Evolutionary conservation across 2,888 invertebrate genomes (phyloP).

Genomic region (Orthosia gothica): DNA sequence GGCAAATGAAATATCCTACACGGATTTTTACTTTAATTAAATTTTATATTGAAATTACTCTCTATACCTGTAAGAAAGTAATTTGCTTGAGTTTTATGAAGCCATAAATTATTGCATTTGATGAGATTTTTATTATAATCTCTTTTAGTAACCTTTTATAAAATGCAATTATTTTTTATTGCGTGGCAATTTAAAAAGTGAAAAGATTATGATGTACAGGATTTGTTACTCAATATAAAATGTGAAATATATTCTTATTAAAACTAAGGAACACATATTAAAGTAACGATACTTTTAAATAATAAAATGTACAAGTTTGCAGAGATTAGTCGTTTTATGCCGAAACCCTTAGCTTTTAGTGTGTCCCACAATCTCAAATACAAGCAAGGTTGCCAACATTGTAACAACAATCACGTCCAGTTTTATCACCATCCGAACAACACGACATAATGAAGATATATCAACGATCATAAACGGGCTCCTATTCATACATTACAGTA

Average conservation of each 20-base stretch:
- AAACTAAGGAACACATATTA: not conserved
- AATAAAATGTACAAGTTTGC: slow-evolving; percentile 3
- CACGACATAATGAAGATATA: slow-evolving; percentile 61
- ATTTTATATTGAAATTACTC: slow-evolving; percentile 40
- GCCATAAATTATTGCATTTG: slow-evolving; percentile 47
- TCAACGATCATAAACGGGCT: slow-evolving; percentile 57
- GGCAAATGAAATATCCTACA: slow-evolving; percentile 38
- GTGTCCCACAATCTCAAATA: slow-evolving; percentile 24
- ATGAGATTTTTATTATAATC: slow-evolving; percentile 32
- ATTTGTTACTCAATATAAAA: not conserved
- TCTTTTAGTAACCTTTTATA: slow-evolving; percentile 21
- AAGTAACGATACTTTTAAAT: not conserved
- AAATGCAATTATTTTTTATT: slow-evolving; percentile 36
- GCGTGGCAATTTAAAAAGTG: not conserved
- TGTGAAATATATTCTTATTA: not conserved
- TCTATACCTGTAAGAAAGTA: slow-evolving; percentile 28
- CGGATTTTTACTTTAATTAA: slow-evolving; percentile 51
- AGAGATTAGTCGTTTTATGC: slow-evolving; percentile 27
- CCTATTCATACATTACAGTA: slow-evolving; percentile 54
- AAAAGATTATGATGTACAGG: not conserved
- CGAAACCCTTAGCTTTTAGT: slow-evolving; percentile 9
- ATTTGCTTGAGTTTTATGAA: slow-evolving; percentile 39
- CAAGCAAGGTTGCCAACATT: slow-evolving; percentile 48
- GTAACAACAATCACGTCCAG: slow-evolving; percentile 57
- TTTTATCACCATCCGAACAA: slow-evolving; percentile 56